phyloP scores from a whole-genome alignment of 2,113 vertebrate species.

The Ameiurus melas region DNA sequence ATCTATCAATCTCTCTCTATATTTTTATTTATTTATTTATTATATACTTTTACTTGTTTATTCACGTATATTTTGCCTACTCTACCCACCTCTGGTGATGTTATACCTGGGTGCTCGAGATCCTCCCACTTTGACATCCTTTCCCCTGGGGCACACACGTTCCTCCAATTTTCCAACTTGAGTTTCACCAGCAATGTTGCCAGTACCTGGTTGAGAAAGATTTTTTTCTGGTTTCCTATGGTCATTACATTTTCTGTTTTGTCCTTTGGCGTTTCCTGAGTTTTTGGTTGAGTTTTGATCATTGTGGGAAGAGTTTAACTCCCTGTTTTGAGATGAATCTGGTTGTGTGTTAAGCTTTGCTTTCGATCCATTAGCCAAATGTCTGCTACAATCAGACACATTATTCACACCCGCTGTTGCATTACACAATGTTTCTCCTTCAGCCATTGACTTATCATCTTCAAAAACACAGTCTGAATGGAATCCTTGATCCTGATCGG shows the following conservation, averaged over 20 bases:
- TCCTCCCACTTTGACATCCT: conserved; percentile 72
- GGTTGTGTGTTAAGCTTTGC: conserved; percentile 9
- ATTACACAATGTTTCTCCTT: conserved; percentile 54
- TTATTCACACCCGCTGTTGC: conserved; percentile 46
- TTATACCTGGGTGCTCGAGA: conserved; percentile 73
- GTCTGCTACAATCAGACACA: conserved; percentile 36
- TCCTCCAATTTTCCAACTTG: conserved; percentile 61
- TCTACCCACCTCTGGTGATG: conserved; percentile 22
- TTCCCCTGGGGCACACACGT: conserved; percentile 66
- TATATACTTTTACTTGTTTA: no score
- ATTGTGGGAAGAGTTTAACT: neutral
- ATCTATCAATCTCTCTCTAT: no score
- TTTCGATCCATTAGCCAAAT: conserved; percentile 37
- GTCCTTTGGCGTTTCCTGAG: conserved; percentile 17
- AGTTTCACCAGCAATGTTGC: conserved; percentile 36
- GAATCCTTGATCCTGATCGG: conserved; percentile 61
- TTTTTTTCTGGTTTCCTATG: conserved; percentile 20
- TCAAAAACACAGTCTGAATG: conserved; percentile 71
- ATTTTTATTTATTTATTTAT: no score
- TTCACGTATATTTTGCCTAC: neutral
- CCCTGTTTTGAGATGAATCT: conserved; percentile 24
- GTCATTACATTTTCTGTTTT: conserved; percentile 23
- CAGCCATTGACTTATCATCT: conserved; percentile 59
- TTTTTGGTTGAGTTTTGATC: conserved; percentile 16
- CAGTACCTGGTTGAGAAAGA: conserved; percentile 35